Evolutionary conservation across 2,113 vertebrate genomes (phyloP), one percentile per base, ranked within the genome.

Genomic region (Craseonycteris thonglongyai): DNA sequence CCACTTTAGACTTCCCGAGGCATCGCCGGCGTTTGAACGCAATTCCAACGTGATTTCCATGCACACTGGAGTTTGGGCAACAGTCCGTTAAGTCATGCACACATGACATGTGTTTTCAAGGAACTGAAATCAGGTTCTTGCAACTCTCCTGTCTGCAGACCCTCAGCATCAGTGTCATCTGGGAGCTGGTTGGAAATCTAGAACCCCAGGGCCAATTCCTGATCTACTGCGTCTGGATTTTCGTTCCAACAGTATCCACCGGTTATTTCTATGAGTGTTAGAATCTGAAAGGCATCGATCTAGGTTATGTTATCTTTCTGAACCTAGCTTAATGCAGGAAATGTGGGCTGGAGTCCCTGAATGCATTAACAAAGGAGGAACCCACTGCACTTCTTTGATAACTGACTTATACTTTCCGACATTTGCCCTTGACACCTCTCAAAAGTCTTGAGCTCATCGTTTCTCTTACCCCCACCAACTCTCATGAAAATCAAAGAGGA

Each of bases 291-390:
- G 79, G 81, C 65, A 24, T 38, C 26, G 38, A 71, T 97, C 51
- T 92, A 72, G 87, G 61, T 92, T 87, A 66, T 6, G 63, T 79
- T 59, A 38, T 88, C 47, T 80, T 83, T 19, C 40, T 59, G 45
- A 85, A 97, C 88, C 92, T 78, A 91, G 92, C 94, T 97, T 72
- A 89, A 11, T 91, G 84, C 79, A 49, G 3, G 69, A 88, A 86
- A 56, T 45, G 84, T 49, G 9, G 9, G n/a, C 93, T 51, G 54
- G 33, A 33, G 22, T 74, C 63, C 59, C 68, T 38, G 59, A 59
- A 78, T 83, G 12, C 5, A 40, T 22, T 28, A 56, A 40, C 3
- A 5, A 45, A 68, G 56, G 16, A 30, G 21, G 14, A 26, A 9
- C 66, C 28, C 61, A 5, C 10, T 14, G 5, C 10, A 8, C 16